Evolutionary conservation across 2,113 vertebrate species (phyloP), one percentile per base, ranked within the genome.

Genomic region (Sylvilagus bachmani): DNA sequence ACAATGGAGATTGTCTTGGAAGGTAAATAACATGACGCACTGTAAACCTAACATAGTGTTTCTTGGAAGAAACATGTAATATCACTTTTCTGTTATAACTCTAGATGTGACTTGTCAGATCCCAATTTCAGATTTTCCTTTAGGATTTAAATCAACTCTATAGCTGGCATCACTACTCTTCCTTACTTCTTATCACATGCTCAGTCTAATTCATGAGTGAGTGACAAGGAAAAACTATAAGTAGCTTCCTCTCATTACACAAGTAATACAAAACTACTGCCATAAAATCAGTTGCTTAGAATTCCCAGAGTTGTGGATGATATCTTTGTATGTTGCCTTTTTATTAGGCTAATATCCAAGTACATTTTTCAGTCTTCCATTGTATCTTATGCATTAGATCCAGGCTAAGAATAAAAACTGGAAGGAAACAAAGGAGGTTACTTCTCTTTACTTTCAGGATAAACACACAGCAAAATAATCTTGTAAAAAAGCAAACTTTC

Each of bases 371-470:
- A 29, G 33, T 86, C 16, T 44, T 11, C 44, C 7, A n/a, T 55
- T 66, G 1, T 8, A 38, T 6, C 16, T 84, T 44, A 27, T 10
- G 19, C n/a, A 8, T 17, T 19, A 3, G 9, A 19, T 49, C 16
- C 55, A 58, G 24, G 24, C 29, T 38, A 55, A 80, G 0, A 25
- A 0, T 6, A 51, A 38, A 64, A 38, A 71, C 36, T 0, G 0
- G 13, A 27, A 24, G 4, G 21, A 0, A 3, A 31, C 38, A 12
- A 36, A 0, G 31, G 24, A 7, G 0, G 1, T 3, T 64, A 69
- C 29, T 8, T 91, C 29, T 90, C 5, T 22, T 90, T 21, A 64
- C 3, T 3, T 87, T 79, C 36, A 61, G 25, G 29, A 19, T 58
- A 90, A 84, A 62, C 11, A 64, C 0, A 2, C 16, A 16, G 4